Evolutionary conservation across 1,140 invertebrate genomes (phyloP), one percentile per base, ranked within the genome.

Genomic region (Caenorhabditis inopinata): DNA sequence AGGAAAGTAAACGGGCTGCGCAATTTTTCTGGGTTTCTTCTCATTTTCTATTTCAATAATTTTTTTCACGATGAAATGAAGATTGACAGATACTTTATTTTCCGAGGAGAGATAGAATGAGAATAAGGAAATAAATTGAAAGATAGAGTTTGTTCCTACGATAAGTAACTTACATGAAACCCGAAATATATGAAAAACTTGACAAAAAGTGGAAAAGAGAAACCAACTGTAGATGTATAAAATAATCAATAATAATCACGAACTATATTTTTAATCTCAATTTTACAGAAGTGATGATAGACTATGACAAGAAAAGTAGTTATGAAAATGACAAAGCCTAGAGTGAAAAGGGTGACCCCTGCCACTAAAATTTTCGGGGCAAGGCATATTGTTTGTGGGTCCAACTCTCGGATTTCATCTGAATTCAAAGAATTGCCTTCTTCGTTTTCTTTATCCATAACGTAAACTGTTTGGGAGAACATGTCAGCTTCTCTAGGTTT

Each of bases 401-500:
- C 51, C 25, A 68, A 18, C 25, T 68, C 58, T 23, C 32, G 42
- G 0, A 74, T n/a, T 32, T 51, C 47, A 14, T 14, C 78, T 45
- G 21, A 47, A 18, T 29, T 68, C 6, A 21, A 18, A 16, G 45
- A 48, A 1, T 47, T 42, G 27, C 80, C 38, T 18, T 58, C 58
- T 76, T 73, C 35, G 16, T 74, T 45, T 16, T 81, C 76, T 80
- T 58, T 51, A 46, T 88, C 87, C 51, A 88, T 48, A 5, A 88
- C 87, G 53, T 85, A 87, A n/a, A 88, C 81, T 21, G 85, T 88
- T 51, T 88, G 86, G 1, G 87, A 88, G 27, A 86, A 84, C 16
- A 88, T 76, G 62, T 88, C 87, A 0, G 79, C 83, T 16, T 80
- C 81, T 12, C 77, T 62, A 16, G 75, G 53, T 18, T 23, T 29